Evolutionary conservation across 2,797 vertebrate genomes (phyloP).

Genomic region (Myotis planiceps): DNA sequence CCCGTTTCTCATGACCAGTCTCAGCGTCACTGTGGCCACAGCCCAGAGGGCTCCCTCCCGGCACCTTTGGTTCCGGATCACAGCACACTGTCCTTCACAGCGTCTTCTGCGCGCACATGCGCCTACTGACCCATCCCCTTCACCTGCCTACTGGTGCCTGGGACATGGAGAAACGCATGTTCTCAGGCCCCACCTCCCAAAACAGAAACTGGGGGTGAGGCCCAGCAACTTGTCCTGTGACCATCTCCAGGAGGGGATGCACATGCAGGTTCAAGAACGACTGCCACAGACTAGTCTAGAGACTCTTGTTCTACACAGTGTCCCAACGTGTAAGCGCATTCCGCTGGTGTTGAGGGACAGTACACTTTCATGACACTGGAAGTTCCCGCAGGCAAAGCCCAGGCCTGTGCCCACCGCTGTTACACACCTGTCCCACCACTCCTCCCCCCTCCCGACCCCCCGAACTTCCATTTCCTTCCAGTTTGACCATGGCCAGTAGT

Average conservation of each 20-base stretch:
- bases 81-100: neutral
- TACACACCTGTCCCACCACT: accelerated
- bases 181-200: neutral
- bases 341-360: neutral
- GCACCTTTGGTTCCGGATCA: neutral
- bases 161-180: neutral
- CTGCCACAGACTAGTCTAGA: neutral
- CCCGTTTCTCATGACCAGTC: neutral
- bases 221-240: neutral
- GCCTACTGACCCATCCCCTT: neutral
- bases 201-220: neutral
- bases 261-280: neutral
- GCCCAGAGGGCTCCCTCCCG: neutral
- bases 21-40: neutral
- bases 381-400: neutral
- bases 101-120: neutral
- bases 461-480: neutral
- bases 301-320: neutral
- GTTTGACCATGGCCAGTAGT: neutral
- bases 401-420: too few relatives aligned
- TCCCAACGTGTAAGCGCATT: neutral
- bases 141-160: too few relatives aligned
- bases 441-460: neutral
- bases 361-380: neutral
- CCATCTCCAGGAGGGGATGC: neutral